Evolutionary conservation across 2,797 vertebrate species (phyloP).

Genomic region (Sebastes oblongus): DNA sequence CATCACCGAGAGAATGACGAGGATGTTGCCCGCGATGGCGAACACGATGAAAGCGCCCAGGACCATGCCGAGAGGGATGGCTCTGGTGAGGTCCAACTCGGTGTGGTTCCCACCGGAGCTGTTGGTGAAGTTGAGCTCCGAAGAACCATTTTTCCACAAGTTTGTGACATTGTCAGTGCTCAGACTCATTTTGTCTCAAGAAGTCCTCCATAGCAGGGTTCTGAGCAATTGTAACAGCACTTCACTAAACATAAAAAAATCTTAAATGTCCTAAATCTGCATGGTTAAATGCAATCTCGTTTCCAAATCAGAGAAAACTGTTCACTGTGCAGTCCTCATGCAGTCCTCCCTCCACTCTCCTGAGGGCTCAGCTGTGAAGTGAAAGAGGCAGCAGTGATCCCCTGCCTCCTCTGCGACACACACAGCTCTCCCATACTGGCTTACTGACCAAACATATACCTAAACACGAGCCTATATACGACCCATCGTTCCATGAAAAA

Average conservation of each 20-base stretch:
- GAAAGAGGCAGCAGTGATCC: too few species aligned
- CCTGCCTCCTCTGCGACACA: too few species aligned
- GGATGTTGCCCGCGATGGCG: slow-evolving; percentile 94
- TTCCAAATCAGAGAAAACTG: slow-evolving; percentile 6
- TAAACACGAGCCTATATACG: too few species aligned
- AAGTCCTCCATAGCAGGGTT: slow-evolving; percentile 89
- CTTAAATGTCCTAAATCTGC: slow-evolving; percentile 8
- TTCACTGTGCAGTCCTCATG: slow-evolving; percentile 16
- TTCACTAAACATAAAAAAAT: slow-evolving; percentile 8
- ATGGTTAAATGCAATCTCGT: background rate
- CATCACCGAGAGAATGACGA: slow-evolving; percentile 96
- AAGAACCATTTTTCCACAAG: slow-evolving; percentile 85
- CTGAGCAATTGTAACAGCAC: slow-evolving; percentile 49
- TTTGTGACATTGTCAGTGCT: slow-evolving; percentile 84
- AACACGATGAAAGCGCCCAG: slow-evolving; percentile 95
- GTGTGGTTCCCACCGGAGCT: slow-evolving; percentile 82
- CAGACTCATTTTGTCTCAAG: slow-evolving; percentile 89
- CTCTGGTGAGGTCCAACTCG: slow-evolving; percentile 85
- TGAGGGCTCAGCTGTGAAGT: background rate
- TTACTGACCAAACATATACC: too few species aligned
- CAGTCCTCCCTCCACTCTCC: slow-evolving; percentile 52
- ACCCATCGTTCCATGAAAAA: too few species aligned
- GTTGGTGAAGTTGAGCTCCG: slow-evolving; percentile 82
- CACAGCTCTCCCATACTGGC: too few species aligned
- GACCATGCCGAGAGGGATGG: slow-evolving; percentile 89